Conservation (phyloP, 2,113 vertebrate genomes). For the Periophthalmus modestus region DNA sequence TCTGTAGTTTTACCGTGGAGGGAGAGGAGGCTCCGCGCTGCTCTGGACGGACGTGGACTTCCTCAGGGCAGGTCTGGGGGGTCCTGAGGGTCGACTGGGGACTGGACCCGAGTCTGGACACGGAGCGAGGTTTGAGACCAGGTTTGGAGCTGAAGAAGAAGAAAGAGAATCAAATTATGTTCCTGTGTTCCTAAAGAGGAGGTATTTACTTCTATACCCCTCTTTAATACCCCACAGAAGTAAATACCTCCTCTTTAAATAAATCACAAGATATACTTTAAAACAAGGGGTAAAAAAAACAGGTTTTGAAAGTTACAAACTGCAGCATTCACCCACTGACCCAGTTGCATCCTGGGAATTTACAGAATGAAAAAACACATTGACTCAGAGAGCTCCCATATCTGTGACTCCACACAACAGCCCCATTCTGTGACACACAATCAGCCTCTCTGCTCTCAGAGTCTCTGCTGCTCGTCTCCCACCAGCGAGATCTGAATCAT, state of each 20-base stretch:
- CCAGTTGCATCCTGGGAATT: conserved; percentile 6
- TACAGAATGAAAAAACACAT: neutral
- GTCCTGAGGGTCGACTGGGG: conserved; percentile 13
- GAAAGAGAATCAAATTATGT: neutral
- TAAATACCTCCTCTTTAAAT: too few species aligned
- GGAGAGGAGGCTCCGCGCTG: conserved; percentile 50
- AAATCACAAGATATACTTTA: too few species aligned
- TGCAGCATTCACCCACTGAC: neutral
- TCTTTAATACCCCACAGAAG: too few species aligned
- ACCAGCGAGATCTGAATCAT: too few species aligned
- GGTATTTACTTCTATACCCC: too few species aligned
- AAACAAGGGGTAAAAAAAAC: too few species aligned
- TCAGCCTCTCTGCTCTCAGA: conserved; percentile 42
- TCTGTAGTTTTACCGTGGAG: conserved; percentile 53
- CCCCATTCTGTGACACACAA: conserved; percentile 50
- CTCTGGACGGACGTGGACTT: conserved; percentile 19
- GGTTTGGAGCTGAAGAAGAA: conserved; percentile 27
- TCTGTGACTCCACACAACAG: conserved; percentile 19
- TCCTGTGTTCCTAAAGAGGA: neutral
- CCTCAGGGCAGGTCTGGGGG: conserved; percentile 43
- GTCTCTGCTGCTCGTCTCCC: too few species aligned
- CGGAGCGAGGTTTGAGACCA: conserved; percentile 21
- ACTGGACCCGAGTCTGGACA: conserved; percentile 28
- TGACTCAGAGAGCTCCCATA: neutral
- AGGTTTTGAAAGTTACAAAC: neutral